Evolutionary conservation across 2,797 vertebrate genomes (phyloP), one percentile per base, ranked within the genome.

Genomic region (Tauraco hartlaubi): DNA sequence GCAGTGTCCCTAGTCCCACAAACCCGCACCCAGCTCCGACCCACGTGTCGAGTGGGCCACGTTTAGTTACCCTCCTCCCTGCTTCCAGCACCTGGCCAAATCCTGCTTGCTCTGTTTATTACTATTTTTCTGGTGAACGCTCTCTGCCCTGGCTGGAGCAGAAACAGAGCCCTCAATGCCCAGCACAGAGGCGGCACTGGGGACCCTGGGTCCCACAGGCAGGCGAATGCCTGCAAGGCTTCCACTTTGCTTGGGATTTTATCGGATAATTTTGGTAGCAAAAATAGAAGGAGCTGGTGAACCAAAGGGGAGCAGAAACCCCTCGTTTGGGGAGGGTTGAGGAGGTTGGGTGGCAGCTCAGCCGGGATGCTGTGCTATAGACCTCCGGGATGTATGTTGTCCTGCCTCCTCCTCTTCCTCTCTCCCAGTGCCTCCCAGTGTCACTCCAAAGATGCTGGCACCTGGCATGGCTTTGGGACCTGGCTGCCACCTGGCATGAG

Each of bases 41-140:
- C 43, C 52, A 66, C n/a, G 15, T 5, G 1, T 25, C 2, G 0
- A 58, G 37, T 56, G 1, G 41, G 33, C 64, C 5, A 1, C 28
- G 33, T 17, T 52, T 49, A 35, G 7, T 64, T 46, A 43, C 44
- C 37, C 59, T 68, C 35, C 39, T 74, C 49, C 25, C 39, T 28
- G 10, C 10, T 29, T 31, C 29, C 68, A 80, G 63, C 20, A 52
- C 28, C 44, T 5, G 46, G 19, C 14, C 46, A 88, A 76, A 76
- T 35, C 39, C n/a, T 62, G 20, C 31, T 56, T 46, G 28, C 16
- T 73, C 61, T 39, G 20, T 16, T 63, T 46, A 17, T 33, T 29
- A 4, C 29, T 10, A 2, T 11, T 8, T 25, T 73, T 61, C 79
- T 56, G 43, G 2, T 58, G 55, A 86, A 20, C 25, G 29, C 18